Evolutionary conservation across 2,113 vertebrate genomes (phyloP), one percentile per base, ranked within the genome.

Genomic region (Nematolebias whitei): DNA sequence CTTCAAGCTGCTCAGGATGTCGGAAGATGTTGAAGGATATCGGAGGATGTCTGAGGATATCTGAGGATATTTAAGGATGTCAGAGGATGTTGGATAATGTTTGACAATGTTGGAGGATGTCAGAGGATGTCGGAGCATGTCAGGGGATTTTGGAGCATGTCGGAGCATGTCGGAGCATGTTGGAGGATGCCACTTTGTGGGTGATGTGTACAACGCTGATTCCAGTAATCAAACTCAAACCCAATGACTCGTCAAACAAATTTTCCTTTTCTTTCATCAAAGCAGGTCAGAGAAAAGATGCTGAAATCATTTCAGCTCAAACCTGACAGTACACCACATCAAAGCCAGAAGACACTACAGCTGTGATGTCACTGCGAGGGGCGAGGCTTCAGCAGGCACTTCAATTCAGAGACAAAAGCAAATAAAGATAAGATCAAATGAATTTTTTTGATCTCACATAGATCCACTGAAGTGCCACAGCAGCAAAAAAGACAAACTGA

Each of bases 201-300:
- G n/a, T 47, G 44, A 3, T 12, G 52, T 20, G 52, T 54, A 76
- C 71, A 58, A 10, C 23, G 61, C 71, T 73, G 80, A 80, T 80
- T 68, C 58, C 12, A 6, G 78, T 54, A 81, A 83, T 7, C 40
- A 5, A 35, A 29, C 60, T 12, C 1, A 45, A n/a, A 54, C 15
- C 39, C 4, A 40, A 16, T 12, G 38, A 54, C 16, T 38, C 16
- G 57, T 68, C 45, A 40, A 49, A 40, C 39, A 0, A 0, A 12
- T 20, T 5, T 15, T 47, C 11, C 15, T 47, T 1, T 0, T 29
- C 3, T 19, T 35, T 5, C 39, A 18, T 19, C 12, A 52, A 86
- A 81, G 6, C 13, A 77, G 84, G 81, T 79, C 81, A 77, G 23
- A 61, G 9, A 12, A 4, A 66, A 74, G 24, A 20, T 71, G 79